Percentiles rank a stretch among this genome's conserved stretches.
phyloP scores from a whole-genome alignment of 2,888 invertebrate species.

The Phyto melanocephala region DNA sequence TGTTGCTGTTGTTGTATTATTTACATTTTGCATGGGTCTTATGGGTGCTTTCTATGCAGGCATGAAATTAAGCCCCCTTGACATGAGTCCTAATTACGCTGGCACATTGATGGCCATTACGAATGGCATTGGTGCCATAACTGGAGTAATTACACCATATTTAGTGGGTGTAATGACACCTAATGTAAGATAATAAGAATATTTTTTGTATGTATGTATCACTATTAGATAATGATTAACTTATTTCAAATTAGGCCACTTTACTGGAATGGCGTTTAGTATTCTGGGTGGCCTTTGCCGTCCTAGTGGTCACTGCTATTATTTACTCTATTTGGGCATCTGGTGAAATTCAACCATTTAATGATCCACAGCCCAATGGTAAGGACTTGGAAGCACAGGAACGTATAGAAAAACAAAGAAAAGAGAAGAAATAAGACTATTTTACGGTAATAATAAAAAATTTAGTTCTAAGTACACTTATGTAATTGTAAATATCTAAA shows the following conservation, averaged over 20 bases:
- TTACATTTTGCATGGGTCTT: conserved; percentile 84
- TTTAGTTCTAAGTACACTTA: not conserved
- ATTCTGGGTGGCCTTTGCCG: conserved; percentile 88
- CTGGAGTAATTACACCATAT: conserved; percentile 85
- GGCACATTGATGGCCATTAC: conserved; percentile 85
- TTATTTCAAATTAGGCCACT: conserved; percentile 79
- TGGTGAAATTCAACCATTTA: conserved; percentile 88
- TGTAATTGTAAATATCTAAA: conserved; percentile 9
- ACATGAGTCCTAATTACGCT: conserved; percentile 83
- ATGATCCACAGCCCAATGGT: conserved; percentile 73
- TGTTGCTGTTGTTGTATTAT: conserved; percentile 81
- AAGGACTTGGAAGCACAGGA: conserved; percentile 64
- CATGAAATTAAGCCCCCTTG: conserved; percentile 85
- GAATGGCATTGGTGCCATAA: conserved; percentile 85
- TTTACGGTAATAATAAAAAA: not conserved
- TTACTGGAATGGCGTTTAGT: conserved; percentile 86
- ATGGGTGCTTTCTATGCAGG: conserved; percentile 87
- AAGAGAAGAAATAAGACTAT: conserved; percentile 63
- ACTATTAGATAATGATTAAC: not conserved
- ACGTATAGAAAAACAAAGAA: conserved; percentile 51
- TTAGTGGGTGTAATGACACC: conserved; percentile 84
- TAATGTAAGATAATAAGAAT: conserved; percentile 79
- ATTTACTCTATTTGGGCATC: conserved; percentile 85
- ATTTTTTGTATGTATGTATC: too few species aligned
- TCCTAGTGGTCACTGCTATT: conserved; percentile 84